Evolutionary conservation across 2,888 invertebrate genomes (phyloP).

Genomic region (Rotaria magnacalcarata): DNA sequence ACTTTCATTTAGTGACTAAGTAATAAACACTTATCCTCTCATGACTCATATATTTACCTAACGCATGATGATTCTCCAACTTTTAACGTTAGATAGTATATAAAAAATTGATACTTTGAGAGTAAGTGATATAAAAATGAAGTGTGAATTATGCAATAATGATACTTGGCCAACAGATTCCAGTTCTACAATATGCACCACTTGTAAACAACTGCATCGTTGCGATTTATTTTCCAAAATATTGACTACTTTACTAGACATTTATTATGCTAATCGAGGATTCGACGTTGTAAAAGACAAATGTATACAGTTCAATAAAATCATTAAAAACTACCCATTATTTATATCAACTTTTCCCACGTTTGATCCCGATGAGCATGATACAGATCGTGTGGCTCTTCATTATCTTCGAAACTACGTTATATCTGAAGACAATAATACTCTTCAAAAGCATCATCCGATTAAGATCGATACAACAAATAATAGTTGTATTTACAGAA

Average conservation of each 20-base stretch:
- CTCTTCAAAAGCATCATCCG: slow-evolving; percentile 23
- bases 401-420: slow-evolving; percentile 27
- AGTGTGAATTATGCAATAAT: not conserved
- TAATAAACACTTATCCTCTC: not conserved
- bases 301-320: not conserved
- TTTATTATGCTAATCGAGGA: not conserved
- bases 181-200: not conserved
- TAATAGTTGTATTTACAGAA: not conserved
- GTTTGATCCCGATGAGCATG: slow-evolving; percentile 17
- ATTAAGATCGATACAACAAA: not conserved
- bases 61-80: not conserved
- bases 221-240: slow-evolving; percentile 34
- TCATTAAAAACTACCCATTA: not conserved
- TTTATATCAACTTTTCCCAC: not conserved
- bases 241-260: not conserved
- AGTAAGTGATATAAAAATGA: not conserved
- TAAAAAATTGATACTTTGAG: not conserved
- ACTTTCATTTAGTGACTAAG: not conserved
- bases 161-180: not conserved
- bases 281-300: not conserved
- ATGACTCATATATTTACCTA: not conserved
- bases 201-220: not conserved
- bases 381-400: slow-evolving; percentile 18
- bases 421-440: not conserved
- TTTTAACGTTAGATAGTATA: not conserved